Evolutionary conservation across 2,113 vertebrate species (phyloP), one percentile per base, ranked within the genome.

Genomic region (Chloropsis hardwickii): DNA sequence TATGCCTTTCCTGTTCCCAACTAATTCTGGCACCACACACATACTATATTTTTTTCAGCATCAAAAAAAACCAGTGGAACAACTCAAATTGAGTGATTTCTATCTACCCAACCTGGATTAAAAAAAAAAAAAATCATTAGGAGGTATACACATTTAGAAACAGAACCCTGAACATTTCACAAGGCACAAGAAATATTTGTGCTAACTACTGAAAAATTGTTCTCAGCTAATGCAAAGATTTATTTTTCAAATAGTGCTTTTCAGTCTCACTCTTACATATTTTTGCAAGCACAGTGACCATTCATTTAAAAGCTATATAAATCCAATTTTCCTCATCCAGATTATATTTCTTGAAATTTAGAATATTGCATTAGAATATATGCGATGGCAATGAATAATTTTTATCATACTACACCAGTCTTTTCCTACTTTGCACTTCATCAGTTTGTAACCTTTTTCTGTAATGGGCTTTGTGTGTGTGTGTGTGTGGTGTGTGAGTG

Each of bases 1-100:
- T 85, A 69, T 64, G 61, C 48, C 86, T 95, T 97, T 97, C 94
- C 81, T 97, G 76, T 96, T 97, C 95, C 94, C 88, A 97, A 72
- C 87, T 73, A 83, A n/a, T 83, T 92, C 86, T 90, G 77, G 77
- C 3, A 8, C 91, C 92, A 97, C 95, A 95, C 91, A 97, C 74
- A 73, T n/a, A 78, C 69, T 76, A 47, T 74, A 71, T 57, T 73
- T 74, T 81, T 90, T 88, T 84, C 54, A 86, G 20, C 9, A 13
- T 70, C 27, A 83, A 66, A 94, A 91, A 14, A 4, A 1, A 10
- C 4, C 13, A n/a, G n/a, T 54, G 66, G 29, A 85, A 47, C 10
- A 83, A 22, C 47, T 60, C 27, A 56, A 39, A 91, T 7, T 56
- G 8, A 76, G 9, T 21, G 5, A 89, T 67, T 92, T 88, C 48